Evolutionary conservation across 2,888 invertebrate species (phyloP).

Genomic region (Heliconius erato): DNA sequence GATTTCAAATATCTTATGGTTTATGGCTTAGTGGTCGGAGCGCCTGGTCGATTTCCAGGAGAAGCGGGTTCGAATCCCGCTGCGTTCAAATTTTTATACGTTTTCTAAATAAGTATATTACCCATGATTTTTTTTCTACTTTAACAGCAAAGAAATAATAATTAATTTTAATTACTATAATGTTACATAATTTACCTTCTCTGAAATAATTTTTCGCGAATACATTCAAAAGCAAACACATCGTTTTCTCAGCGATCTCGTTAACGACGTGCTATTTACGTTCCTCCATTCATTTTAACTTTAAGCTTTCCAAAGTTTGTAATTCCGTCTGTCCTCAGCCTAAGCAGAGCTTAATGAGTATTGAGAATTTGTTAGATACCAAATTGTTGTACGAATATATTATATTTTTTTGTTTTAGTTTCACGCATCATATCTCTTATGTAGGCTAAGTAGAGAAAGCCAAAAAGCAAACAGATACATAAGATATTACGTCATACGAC

Average conservation of each 20-base stretch:
- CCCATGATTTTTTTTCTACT: too few relatives aligned
- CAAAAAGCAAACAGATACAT: too few relatives aligned
- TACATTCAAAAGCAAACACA: slow-evolving; percentile 6
- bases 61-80: too few relatives aligned
- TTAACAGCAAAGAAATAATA: not conserved
- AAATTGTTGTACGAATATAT: not conserved
- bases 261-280: slow-evolving; percentile 6
- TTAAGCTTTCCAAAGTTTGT: slow-evolving; percentile 16
- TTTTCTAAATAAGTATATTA: too few relatives aligned
- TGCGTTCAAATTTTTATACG: too few relatives aligned
- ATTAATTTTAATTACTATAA: slow-evolving; percentile 1
- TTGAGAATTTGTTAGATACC: slow-evolving; percentile 1
- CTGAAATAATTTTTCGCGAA: not conserved
- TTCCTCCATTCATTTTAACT: slow-evolving; percentile 17
- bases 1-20: too few relatives aligned
- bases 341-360: slow-evolving; percentile 16
- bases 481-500: too few relatives aligned
- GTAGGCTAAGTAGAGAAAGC: too few relatives aligned
- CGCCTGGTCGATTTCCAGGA: too few relatives aligned
- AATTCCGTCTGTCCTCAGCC: slow-evolving; percentile 21
- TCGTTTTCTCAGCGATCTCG: slow-evolving; percentile 11
- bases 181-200: not conserved
- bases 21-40: not conserved
- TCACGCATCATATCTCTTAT: not conserved
- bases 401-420: not conserved